A percentile compares a stretch with the other conserved stretches of the same genome.
Evolutionary conservation across 2,888 invertebrate species (phyloP).

Genomic region (Magallana nippona): DNA sequence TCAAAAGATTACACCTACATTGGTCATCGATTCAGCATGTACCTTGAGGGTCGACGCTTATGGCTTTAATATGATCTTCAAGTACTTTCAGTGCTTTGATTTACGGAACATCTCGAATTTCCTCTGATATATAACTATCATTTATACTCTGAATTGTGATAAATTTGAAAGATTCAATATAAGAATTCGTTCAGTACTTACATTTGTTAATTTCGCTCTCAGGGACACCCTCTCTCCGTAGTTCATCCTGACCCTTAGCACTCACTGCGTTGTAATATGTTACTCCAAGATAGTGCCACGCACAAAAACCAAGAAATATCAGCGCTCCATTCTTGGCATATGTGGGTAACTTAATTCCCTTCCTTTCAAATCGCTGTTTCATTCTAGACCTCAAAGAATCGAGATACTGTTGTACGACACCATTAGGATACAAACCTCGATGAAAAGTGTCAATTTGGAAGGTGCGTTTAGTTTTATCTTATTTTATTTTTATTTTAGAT

Average conservation of each 20-base stretch:
- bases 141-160: background rate
- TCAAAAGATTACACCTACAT: too few relatives aligned
- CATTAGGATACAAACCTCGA: too few relatives aligned
- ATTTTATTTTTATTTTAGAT: too few relatives aligned
- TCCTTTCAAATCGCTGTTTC: background rate
- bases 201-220: background rate
- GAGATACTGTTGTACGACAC: too few relatives aligned
- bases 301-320: background rate
- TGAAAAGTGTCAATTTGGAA: too few relatives aligned
- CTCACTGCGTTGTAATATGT: background rate
- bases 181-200: background rate
- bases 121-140: too few relatives aligned
- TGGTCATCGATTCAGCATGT: too few relatives aligned
- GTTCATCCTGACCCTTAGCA: background rate
- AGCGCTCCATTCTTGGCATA: background rate
- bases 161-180: background rate
- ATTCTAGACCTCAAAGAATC: background rate
- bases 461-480: too few relatives aligned
- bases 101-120: too few relatives aligned
- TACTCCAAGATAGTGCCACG: constrained; percentile 9
- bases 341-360: background rate
- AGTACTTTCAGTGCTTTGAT: too few relatives aligned
- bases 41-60: too few relatives aligned
- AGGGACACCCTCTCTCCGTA: background rate
- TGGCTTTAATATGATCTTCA: too few relatives aligned